Evolutionary conservation across 1,140 invertebrate species (phyloP).

Genomic region (Sarcophaga bullata): DNA sequence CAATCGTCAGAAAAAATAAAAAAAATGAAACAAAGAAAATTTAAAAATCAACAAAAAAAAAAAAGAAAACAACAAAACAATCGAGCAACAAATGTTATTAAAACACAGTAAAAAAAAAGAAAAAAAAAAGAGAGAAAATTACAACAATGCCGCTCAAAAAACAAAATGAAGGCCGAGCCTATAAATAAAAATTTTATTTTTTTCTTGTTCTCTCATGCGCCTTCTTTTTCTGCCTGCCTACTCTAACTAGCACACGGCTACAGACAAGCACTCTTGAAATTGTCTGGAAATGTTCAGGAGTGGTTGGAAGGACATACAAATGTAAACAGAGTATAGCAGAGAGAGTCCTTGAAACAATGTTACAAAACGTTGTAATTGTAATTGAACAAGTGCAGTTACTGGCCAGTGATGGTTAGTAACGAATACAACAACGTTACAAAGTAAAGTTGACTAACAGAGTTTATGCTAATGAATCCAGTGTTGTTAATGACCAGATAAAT

Average conservation of each 20-base stretch:
- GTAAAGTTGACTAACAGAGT: no score
- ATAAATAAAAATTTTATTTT: neutral
- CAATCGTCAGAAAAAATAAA: neutral
- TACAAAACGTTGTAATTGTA: conserved; percentile 4
- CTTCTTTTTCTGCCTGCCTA: neutral
- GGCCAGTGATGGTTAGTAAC: no score
- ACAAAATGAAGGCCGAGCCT: conserved; percentile 32
- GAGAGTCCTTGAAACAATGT: conserved; percentile 12
- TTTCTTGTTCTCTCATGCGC: neutral
- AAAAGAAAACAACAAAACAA: neutral
- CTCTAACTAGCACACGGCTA: neutral
- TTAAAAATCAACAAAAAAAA: neutral
- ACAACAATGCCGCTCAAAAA: neutral
- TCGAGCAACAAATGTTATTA: conserved; percentile 4
- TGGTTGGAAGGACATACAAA: neutral
- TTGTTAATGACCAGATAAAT: no score
- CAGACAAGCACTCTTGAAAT: conserved; percentile 16
- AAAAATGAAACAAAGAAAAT: neutral
- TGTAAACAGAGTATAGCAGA: neutral
- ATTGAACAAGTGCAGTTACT: neutral
- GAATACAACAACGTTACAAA: no score
- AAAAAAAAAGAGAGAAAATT: neutral
- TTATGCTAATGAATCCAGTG: no score
- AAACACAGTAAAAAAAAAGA: neutral
- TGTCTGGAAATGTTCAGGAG: conserved; percentile 11